Percentiles rank a stretch among this genome's conserved stretches.
Evolutionary conservation across 2,888 invertebrate species (phyloP).

Genomic region (Trilocha varians): DNA sequence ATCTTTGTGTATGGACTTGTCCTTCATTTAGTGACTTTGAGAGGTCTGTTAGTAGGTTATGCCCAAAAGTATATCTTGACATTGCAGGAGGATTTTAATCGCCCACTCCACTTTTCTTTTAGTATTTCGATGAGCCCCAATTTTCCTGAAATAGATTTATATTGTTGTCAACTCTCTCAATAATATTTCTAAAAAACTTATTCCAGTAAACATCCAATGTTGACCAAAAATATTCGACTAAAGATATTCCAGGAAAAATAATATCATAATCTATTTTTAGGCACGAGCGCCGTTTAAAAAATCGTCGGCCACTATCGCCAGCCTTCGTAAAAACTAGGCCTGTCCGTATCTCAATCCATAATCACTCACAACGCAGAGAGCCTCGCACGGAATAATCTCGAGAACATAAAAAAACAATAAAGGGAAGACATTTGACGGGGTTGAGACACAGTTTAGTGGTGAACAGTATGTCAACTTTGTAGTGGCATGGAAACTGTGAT

Average conservation of each 20-base stretch:
- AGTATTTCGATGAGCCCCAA: too few relatives aligned
- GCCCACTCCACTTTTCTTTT: too few relatives aligned
- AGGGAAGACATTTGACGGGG: constrained; percentile 40
- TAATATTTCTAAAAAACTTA: background rate
- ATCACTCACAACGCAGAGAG: constrained; percentile 17
- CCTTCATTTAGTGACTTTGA: too few relatives aligned
- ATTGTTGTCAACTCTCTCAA: background rate
- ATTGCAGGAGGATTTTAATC: too few relatives aligned
- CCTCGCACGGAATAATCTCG: constrained; percentile 16
- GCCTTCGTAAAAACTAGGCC: constrained; percentile 1
- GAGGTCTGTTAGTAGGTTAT: too few relatives aligned
- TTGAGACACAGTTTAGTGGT: constrained; percentile 8
- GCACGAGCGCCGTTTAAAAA: constrained; percentile 4
- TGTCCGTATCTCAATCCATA: constrained; percentile 6
- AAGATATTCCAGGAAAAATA: too few relatives aligned
- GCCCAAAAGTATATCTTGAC: too few relatives aligned
- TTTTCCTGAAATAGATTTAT: too few relatives aligned
- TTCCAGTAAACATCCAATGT: background rate
- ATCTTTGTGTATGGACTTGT: too few relatives aligned
- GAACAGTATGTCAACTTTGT: constrained; percentile 12
- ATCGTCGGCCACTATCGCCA: constrained; percentile 2
- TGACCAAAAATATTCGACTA: background rate
- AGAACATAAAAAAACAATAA: constrained; percentile 48
- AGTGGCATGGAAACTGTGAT: background rate
- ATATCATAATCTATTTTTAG: constrained; percentile 1